Percentiles rank a stretch among this genome's conserved stretches.
These are phyloP conservation scores for Hydrophis major DNA, from an alignment of 2,797 vertebrate genomes.

Conservation along the genomic window DNA sequence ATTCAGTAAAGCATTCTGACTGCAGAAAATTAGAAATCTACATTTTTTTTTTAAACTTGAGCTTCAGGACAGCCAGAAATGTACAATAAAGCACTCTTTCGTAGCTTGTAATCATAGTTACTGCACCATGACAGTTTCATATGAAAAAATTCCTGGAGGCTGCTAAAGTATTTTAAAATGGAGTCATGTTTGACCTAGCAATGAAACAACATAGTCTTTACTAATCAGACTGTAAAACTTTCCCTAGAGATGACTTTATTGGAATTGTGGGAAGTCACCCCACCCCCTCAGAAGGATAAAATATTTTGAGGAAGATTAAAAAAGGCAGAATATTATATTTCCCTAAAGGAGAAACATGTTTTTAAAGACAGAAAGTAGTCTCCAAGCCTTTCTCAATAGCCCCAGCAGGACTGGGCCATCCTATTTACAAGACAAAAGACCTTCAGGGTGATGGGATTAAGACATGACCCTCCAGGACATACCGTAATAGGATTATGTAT, in stretches of 20 bases:
- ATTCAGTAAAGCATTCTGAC: constrained; percentile 14
- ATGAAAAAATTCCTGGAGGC: background rate
- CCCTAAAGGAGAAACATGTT: too few species aligned
- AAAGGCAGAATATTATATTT: too few species aligned
- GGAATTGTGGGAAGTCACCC: background rate
- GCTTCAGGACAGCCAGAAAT: constrained; percentile 38
- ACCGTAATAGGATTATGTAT: too few species aligned
- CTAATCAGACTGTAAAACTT: background rate
- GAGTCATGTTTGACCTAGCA: background rate
- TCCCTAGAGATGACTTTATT: background rate
- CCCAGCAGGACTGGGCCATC: too few species aligned
- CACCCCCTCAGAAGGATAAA: too few species aligned
- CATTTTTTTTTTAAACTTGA: background rate
- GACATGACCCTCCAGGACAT: too few species aligned
- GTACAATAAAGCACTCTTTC: background rate
- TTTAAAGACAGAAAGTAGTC: too few species aligned
- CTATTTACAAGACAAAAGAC: too few species aligned
- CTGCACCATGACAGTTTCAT: background rate
- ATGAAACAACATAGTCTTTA: background rate
- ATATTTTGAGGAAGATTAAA: too few species aligned
- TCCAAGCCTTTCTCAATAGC: too few species aligned
- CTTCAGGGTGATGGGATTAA: too few species aligned
- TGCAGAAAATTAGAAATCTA: background rate
- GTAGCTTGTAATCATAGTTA: background rate
- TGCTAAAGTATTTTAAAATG: background rate